These are phyloP conservation scores for Melinaea menophilus DNA, from an alignment of 2,888 invertebrate species.

Conservation along the genomic window DNA sequence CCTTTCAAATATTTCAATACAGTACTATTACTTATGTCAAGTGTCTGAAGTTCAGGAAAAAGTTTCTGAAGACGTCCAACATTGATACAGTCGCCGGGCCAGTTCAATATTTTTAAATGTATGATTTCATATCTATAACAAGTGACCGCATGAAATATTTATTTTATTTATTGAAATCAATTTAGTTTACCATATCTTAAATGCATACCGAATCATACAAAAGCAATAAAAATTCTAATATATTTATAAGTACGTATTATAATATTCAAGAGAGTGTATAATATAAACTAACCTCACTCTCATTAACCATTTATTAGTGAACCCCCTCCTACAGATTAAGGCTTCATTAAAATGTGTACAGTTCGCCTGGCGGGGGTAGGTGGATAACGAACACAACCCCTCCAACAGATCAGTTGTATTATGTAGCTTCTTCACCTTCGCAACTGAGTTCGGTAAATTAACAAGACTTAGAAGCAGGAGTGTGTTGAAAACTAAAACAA, in stretches of 20 bases:
- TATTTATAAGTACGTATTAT: not conserved
- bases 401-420: conserved; percentile 39
- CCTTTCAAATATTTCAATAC: conserved; percentile 54
- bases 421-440: conserved; percentile 39
- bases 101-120: conserved; percentile 50
- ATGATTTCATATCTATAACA: conserved; percentile 50
- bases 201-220: too few species aligned
- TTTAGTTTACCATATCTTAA: too few species aligned
- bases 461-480: conserved; percentile 43
- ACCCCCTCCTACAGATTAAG: conserved; percentile 51
- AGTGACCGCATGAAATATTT: not conserved
- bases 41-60: conserved; percentile 51
- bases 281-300: conserved; percentile 47
- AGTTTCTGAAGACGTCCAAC: conserved; percentile 52
- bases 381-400: conserved; percentile 48
- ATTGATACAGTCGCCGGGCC: conserved; percentile 64
- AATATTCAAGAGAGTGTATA: not conserved
- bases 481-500: conserved; percentile 33
- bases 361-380: conserved; percentile 41
- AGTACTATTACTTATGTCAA: conserved; percentile 60
- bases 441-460: conserved; percentile 45
- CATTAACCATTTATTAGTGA: conserved; percentile 49
- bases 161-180: not conserved
- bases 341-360: conserved; percentile 43
- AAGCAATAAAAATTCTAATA: too few species aligned